Percentiles rank a stretch among this genome's conserved stretches.
Conservation (phyloP, 2,888 invertebrate species). For the Alcis repandata region DNA sequence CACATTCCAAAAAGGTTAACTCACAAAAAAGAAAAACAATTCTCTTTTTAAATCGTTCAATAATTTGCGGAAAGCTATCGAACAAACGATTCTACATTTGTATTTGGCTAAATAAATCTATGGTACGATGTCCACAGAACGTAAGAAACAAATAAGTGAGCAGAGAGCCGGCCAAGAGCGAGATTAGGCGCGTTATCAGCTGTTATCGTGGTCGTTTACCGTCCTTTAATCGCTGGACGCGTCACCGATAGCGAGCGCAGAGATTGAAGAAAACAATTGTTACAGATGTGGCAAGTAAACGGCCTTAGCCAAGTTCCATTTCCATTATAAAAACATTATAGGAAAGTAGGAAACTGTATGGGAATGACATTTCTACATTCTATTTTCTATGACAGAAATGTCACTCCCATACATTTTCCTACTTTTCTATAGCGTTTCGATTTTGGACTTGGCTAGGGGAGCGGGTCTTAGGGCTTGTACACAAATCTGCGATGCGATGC, state of each 20-base stretch:
- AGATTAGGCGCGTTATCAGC: conserved; percentile 78
- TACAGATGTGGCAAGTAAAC: conserved; percentile 24
- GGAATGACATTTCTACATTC: too few relatives aligned
- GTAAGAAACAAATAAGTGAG: conserved; percentile 73
- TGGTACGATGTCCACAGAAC: conserved; percentile 55
- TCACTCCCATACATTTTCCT: too few relatives aligned
- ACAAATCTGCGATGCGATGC: too few relatives aligned
- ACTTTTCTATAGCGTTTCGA: too few relatives aligned
- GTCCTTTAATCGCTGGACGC: conserved; percentile 81
- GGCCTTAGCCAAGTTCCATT: too few relatives aligned
- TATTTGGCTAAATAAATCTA: conserved; percentile 11
- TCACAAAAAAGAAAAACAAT: not conserved
- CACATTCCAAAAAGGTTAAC: conserved; percentile 5
- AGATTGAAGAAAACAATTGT: conserved; percentile 61
- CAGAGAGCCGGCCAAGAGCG: conserved; percentile 67
- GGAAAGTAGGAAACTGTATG: too few relatives aligned
- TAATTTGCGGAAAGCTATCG: not conserved
- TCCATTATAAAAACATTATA: too few relatives aligned
- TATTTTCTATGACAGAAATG: too few relatives aligned
- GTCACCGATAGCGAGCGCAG: conserved; percentile 74
- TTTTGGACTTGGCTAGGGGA: too few relatives aligned
- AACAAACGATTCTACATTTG: conserved; percentile 25
- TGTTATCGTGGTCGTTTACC: conserved; percentile 79
- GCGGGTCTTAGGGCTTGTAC: too few relatives aligned
- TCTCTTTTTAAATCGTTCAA: not conserved